Evolutionary conservation across 2,113 vertebrate species (phyloP), one percentile per base, ranked within the genome.

Genomic region (Triplophysa siluroides): DNA sequence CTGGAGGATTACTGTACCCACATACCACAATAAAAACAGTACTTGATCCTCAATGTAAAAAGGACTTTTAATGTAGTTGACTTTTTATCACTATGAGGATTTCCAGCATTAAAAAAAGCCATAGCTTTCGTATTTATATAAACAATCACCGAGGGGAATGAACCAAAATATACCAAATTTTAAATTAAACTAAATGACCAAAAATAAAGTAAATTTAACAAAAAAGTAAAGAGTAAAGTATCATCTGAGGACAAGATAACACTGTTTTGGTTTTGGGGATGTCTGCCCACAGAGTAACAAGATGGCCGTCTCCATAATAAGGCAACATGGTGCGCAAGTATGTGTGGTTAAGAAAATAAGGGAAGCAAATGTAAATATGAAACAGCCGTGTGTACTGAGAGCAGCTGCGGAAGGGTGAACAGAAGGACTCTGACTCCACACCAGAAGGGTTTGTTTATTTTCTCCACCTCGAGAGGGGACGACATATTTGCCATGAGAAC

Each of bases 401-500:
- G 78, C 47, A 50, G 71, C 79, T 74, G 74, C 18, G 24, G 4
- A 6, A 66, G 21, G 5, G 47, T 41, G 71, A 81, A 70, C 76
- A 76, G 76, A 61, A 67, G 56, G 71, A 50, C 24, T 47, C 62
- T 43, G n/a, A 11, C 12, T 47, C 33, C 60, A 56, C 65, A 70
- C 33, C 67, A 62, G 61, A 50, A 5, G 45, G 19, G 58, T 62
- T 24, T 85, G 73, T 83, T 83, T 86, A 70, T 76, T 58, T 62
- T 72, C 47, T 75, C 47, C 54, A 77, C 9, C 38, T 65, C 33
- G 13, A 78, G 69, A 73, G 66, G 45, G 45, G 82, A 79, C 12
- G 73, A 81, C 81, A 85, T 7, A 81, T 83, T 80, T 64, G 19
- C 79, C 73, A 71, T 78, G 60, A 66, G 63, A 78, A 80, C 72